Base-by-base conservation (phyloP, 2,888 invertebrate species). In the Tribolium freemani region DNA sequence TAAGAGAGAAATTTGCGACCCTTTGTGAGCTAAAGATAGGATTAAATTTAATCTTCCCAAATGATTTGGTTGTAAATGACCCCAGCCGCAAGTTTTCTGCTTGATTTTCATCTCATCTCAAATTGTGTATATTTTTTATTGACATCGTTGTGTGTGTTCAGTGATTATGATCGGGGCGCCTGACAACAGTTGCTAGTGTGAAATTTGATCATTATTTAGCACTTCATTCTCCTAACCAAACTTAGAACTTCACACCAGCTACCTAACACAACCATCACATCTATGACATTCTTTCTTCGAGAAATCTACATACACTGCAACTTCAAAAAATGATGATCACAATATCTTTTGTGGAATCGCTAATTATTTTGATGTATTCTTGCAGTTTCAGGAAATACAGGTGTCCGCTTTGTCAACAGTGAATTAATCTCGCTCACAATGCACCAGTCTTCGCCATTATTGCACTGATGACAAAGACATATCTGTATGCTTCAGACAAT, bases 401-500 rank as follows among this genome's bases (percentile, higher is more conserved):
- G 67, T 67, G 66, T 66, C 54, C 64, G 46, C 57, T 53, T 67
- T 67, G 56, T 67, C 67, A 67, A 50, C 67, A 67, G 26, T 67
- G 67, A 57, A 67, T 67, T 67, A 67, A 67, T 67, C 67, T 67
- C 50, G 46, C 5, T 5, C 38, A 67, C 67, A 67, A 67, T 57
- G 67, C 67, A 30, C 11, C 78, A 74, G 77, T 75, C 75, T 70
- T 45, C 61, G 76, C 72, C 77, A 76, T 77, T 78, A 79, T 79
- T 78, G 77, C 80, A 78, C 77, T 44, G 80, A 82, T 78, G 82
- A 82, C 83, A 83, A 83, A 81, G 81, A 81, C 80, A 78, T 81
- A 81, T 82, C 80, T 82, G 80, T 80, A 78, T 81, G 81, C 83
- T 67, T 82, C 83, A 83, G 81, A 82, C 82, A 82, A 82, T 82